Percentiles rank a stretch among this genome's conserved stretches.
These are phyloP conservation scores for Austrofundulus limnaeus DNA, from an alignment of 2,113 vertebrate species.

Conservation along the genomic window DNA sequence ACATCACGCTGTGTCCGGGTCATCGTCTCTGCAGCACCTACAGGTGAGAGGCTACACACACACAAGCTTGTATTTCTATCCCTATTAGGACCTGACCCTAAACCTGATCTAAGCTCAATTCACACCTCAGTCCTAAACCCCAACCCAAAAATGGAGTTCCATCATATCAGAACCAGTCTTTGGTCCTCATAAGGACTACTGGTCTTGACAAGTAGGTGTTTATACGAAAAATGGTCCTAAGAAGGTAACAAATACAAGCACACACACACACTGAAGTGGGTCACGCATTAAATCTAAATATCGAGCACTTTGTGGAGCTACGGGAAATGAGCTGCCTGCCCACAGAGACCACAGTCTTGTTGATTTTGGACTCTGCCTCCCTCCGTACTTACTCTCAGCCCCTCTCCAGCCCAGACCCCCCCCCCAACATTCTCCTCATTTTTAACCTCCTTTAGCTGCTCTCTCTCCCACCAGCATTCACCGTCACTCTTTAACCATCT, in stretches of 20 bases:
- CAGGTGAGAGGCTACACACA: conserved; percentile 78
- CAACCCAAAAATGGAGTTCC: no score
- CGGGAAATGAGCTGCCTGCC: conserved; percentile 70
- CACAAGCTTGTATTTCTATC: no score
- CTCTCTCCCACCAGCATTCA: conserved; percentile 17
- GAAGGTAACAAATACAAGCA: no score
- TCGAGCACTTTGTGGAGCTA: conserved; percentile 62
- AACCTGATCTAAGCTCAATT: no score
- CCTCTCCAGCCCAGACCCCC: conserved; percentile 15
- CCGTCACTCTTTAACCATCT: not conserved
- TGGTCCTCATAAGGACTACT: no score
- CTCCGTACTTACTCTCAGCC: conserved; percentile 43
- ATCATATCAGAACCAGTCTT: no score
- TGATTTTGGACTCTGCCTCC: conserved; percentile 66
- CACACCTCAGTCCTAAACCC: no score
- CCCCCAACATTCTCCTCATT: conserved; percentile 23
- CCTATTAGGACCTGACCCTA: no score
- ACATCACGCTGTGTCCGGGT: conserved; percentile 88
- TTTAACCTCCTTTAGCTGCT: conserved; percentile 38
- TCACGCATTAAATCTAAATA: conserved; percentile 67
- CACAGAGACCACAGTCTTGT: conserved; percentile 63
- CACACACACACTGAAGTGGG: conserved; percentile 36
- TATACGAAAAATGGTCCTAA: no score
- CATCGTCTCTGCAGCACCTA: conserved; percentile 91
- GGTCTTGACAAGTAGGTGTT: no score